A percentile compares a stretch with the other conserved stretches of the same genome.
These are phyloP conservation scores for Cuniculus paca DNA, from an alignment of 2,797 vertebrate genomes.

Conservation along the genomic window DNA sequence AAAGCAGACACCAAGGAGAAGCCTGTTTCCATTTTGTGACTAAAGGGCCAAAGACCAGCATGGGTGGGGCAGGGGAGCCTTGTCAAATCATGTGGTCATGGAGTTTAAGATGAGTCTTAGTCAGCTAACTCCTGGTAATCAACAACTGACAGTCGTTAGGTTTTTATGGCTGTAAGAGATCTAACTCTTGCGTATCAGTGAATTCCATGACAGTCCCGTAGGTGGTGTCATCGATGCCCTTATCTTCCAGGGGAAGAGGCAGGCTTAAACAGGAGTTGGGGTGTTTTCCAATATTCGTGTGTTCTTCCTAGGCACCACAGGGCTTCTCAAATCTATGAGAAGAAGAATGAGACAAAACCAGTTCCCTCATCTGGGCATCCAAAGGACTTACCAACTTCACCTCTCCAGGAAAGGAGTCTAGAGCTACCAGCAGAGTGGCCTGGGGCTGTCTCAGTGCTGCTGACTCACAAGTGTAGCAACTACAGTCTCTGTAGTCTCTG, in stretches of 20 bases:
- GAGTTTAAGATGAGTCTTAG: neutral
- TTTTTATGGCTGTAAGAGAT: neutral
- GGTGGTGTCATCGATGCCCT: neutral
- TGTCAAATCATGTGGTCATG: neutral
- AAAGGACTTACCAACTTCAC: neutral
- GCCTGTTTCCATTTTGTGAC: neutral
- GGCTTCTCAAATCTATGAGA: neutral
- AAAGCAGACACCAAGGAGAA: conserved; percentile 49
- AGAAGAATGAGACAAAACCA: conserved; percentile 8
- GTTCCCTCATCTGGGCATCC: neutral
- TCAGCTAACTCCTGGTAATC: neutral
- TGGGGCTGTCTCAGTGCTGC: neutral
- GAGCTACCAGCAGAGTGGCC: neutral
- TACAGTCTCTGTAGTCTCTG: neutral
- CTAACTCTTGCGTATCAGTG: neutral
- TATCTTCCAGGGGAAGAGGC: neutral
- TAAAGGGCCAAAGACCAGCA: neutral
- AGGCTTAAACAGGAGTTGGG: neutral
- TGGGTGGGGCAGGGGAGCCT: neutral
- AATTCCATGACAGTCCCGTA: neutral
- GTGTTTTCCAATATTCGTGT: neutral
- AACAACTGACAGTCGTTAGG: neutral
- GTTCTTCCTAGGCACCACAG: neutral
- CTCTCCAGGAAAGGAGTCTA: neutral
- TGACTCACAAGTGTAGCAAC: neutral